Base-by-base conservation (phyloP, 2,888 invertebrate species). In the Lasioglossum morio region DNA sequence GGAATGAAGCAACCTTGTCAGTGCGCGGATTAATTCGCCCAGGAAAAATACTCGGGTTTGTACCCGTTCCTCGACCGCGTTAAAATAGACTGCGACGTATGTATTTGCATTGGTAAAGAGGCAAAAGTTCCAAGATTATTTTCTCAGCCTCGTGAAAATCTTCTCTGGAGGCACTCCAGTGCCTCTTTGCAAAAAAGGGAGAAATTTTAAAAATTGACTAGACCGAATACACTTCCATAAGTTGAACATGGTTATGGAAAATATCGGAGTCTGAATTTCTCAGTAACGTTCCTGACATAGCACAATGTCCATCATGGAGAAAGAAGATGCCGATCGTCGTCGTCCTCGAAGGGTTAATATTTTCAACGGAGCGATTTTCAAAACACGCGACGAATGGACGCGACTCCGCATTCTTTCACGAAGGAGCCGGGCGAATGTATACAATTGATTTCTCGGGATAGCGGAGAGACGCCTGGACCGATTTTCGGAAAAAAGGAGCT, bases 1-100 rank as follows among this genome's bases (percentile, higher is more conserved):
- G 76, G 57, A 82, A 76, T 63, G 72, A 66, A 63, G 53, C 79
- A 76, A 63, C 60, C 82, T 78, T 78, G 82, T 75, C 81, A 46
- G 48, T 48, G 7, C 5, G 53, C 34, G 43, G 78, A 77, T 82
- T 78, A 63, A 84, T 82, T 78, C 72, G 4, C 27, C 63, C 19
- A 23, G 69, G 53, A 81, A 84, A 84, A 73, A 70, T 70, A 66
- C 53, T 43, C 53, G 27, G 14, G 37, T 53, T 4, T 7, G 37
- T 57, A 30, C 75, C 46, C 66, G 66, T 34, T 34, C 53, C 8
- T 2, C 53, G 23, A 53, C 53, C 7, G 23, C 23, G 23, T 23
- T 53, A 23, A 53, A 53, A 23, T 53, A 53, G 53, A 23, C 2
- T 3, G 53, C 53, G 53, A 10, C 1, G 23, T 53, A 53, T 23